Percentiles rank a stretch among this genome's conserved stretches.
Evolutionary conservation across 2,888 invertebrate genomes (phyloP).

Genomic region (Cerastoderma edule): DNA sequence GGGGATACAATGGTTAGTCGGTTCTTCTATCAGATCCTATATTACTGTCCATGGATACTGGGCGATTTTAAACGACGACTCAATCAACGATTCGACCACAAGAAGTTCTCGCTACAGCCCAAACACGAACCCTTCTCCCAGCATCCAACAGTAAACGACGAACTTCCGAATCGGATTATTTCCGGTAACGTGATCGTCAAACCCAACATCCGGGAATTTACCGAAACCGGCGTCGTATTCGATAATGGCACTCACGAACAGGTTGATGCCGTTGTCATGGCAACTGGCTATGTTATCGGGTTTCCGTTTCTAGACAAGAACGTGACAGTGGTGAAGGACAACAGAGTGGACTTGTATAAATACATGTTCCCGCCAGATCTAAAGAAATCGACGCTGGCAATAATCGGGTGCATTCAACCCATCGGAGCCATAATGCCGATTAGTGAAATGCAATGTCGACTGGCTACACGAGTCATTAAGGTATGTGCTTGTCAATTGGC

Average conservation of each 20-base stretch:
- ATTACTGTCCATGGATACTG: background rate
- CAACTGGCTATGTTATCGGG: background rate
- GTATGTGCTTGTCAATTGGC: no score
- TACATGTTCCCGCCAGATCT: background rate
- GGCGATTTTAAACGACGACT: background rate
- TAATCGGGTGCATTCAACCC: background rate
- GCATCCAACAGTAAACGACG: background rate
- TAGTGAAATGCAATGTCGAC: background rate
- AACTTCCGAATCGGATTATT: background rate
- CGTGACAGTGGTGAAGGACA: background rate
- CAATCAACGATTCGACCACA: background rate
- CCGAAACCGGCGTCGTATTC: background rate
- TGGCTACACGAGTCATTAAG: background rate
- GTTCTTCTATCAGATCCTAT: background rate
- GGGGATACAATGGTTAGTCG: background rate
- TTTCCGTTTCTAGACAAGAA: background rate
- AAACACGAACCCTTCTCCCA: background rate
- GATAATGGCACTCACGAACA: background rate
- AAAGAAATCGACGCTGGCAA: background rate
- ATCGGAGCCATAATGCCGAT: background rate
- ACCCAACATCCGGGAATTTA: background rate
- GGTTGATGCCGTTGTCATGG: background rate
- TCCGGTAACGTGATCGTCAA: background rate
- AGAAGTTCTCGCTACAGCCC: background rate
- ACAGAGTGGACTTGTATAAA: background rate